A percentile compares a stretch with the other conserved stretches of the same genome.
These are phyloP conservation scores for Hepsetus odoe DNA, from an alignment of 2,113 vertebrate species.

Conservation along the genomic window DNA sequence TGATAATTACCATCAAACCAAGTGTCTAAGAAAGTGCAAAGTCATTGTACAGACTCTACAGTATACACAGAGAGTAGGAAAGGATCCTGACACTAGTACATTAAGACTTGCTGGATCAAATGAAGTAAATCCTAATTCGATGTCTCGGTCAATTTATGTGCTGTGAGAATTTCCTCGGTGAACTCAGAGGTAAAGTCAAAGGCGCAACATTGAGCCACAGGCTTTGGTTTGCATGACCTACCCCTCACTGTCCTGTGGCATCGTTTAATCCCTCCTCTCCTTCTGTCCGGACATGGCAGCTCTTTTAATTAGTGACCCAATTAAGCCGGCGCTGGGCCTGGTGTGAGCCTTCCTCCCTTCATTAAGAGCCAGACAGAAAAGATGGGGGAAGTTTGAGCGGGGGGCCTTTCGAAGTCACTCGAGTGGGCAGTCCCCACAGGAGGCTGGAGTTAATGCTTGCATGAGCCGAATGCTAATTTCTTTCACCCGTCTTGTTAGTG, in stretches of 20 bases:
- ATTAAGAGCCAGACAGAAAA: conserved; percentile 44
- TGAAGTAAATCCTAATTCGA: neutral
- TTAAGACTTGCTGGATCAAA: neutral
- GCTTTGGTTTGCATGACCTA: conserved; percentile 43
- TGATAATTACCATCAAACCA: too few species aligned
- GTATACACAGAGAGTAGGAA: neutral
- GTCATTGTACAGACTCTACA: neutral
- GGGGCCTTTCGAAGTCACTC: conserved; percentile 27
- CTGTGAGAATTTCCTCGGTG: neutral
- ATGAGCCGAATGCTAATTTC: neutral
- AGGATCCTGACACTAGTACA: neutral
- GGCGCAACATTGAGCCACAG: conserved; percentile 6
- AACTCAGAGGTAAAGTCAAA: conserved; percentile 7
- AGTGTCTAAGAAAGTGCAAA: too few species aligned
- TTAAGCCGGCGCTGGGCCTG: conserved; percentile 79
- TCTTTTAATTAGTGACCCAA: conserved; percentile 88
- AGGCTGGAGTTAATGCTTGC: conserved; percentile 7
- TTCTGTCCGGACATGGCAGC: conserved; percentile 70
- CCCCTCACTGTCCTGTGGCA: conserved; percentile 62
- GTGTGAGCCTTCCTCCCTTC: conserved; percentile 69
- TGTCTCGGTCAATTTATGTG: neutral
- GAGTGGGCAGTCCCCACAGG: conserved; percentile 3
- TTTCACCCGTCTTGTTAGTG: neutral
- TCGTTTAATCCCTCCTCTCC: conserved; percentile 75
- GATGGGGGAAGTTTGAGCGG: conserved; percentile 24